Evolutionary conservation across 2,113 vertebrate species (phyloP).

Genomic region (Triplophysa rosa): DNA sequence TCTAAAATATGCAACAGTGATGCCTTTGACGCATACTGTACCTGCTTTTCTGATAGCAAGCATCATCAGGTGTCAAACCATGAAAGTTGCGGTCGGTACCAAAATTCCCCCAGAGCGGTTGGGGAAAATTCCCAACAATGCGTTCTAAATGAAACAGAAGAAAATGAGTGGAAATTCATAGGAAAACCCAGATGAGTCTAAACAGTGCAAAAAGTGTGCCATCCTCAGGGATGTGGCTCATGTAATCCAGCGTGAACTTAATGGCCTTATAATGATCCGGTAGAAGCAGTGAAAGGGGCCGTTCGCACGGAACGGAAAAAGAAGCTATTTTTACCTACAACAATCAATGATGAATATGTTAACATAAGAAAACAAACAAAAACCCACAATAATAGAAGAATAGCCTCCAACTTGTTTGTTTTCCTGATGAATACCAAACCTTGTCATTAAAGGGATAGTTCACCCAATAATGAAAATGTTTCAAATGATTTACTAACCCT

Average conservation of each 20-base stretch:
- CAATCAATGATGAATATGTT: too few relatives aligned
- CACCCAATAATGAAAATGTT: too few relatives aligned
- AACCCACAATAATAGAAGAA: too few relatives aligned
- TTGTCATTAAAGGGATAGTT: too few relatives aligned
- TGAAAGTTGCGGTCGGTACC: constrained; percentile 57
- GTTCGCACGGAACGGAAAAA: too few relatives aligned
- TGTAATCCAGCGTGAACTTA: constrained; percentile 1
- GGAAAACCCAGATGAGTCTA: constrained; percentile 65
- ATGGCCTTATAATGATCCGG: background rate
- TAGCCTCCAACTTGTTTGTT: too few relatives aligned
- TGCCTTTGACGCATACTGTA: constrained; percentile 63
- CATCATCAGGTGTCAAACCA: constrained; percentile 58
- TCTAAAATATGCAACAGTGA: constrained; percentile 64
- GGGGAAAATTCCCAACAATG: background rate
- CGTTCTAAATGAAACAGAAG: constrained; percentile 60
- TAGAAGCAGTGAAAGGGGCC: too few relatives aligned
- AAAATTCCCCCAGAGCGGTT: constrained; percentile 68
- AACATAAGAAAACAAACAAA: too few relatives aligned
- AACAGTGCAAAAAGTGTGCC: constrained; percentile 56
- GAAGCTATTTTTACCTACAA: too few relatives aligned
- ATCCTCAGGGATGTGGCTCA: constrained; percentile 44
- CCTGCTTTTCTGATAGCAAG: constrained; percentile 56
- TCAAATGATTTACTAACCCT: too few relatives aligned
- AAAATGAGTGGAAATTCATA: constrained; percentile 40
- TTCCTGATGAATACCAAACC: too few relatives aligned